Evolutionary conservation across 1,140 invertebrate genomes (phyloP).

Genomic region (Drosophila punjabiensis): DNA sequence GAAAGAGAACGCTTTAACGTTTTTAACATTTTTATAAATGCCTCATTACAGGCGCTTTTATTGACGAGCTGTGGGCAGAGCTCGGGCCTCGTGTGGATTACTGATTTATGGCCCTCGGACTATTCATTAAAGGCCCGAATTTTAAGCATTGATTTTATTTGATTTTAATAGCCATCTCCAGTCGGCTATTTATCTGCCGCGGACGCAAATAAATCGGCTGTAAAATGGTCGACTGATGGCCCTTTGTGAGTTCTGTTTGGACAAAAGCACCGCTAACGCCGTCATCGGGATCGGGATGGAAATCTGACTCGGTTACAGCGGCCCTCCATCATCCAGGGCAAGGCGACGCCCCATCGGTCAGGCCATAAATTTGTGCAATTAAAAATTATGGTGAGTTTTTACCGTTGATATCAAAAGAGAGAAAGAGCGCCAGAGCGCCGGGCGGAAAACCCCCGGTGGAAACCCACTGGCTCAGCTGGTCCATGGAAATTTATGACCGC

Average conservation of each 20-base stretch:
- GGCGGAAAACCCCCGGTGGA: slow-evolving; percentile 15
- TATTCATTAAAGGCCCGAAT: slow-evolving; percentile 72
- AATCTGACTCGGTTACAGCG: neutral
- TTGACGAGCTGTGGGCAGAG: slow-evolving; percentile 65
- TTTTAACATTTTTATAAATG: slow-evolving; percentile 80
- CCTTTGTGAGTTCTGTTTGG: slow-evolving; percentile 5
- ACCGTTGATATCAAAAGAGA: slow-evolving; percentile 57
- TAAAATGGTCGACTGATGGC: slow-evolving; percentile 65
- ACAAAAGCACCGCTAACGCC: slow-evolving; percentile 81
- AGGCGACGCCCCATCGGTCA: slow-evolving; percentile 39
- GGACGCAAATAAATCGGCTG: slow-evolving; percentile 71
- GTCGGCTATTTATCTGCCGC: slow-evolving; percentile 59
- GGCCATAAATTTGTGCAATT: slow-evolving; percentile 78
- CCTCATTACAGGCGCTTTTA: slow-evolving; percentile 75
- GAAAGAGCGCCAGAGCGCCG: neutral
- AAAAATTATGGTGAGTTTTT: slow-evolving; percentile 81
- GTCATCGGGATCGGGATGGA: slow-evolving; percentile 48
- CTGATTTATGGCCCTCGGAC: slow-evolving; percentile 72
- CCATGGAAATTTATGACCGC: slow-evolving; percentile 63
- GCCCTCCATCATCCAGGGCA: slow-evolving; percentile 52
- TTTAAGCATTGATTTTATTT: slow-evolving; percentile 80
- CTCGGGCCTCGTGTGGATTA: slow-evolving; percentile 60
- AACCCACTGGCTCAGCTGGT: slow-evolving; percentile 35
- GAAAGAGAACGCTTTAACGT: slow-evolving; percentile 42
- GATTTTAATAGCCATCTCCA: slow-evolving; percentile 69